Evolutionary conservation across 2,797 vertebrate genomes (phyloP).

Genomic region (Liparis tanakae): DNA sequence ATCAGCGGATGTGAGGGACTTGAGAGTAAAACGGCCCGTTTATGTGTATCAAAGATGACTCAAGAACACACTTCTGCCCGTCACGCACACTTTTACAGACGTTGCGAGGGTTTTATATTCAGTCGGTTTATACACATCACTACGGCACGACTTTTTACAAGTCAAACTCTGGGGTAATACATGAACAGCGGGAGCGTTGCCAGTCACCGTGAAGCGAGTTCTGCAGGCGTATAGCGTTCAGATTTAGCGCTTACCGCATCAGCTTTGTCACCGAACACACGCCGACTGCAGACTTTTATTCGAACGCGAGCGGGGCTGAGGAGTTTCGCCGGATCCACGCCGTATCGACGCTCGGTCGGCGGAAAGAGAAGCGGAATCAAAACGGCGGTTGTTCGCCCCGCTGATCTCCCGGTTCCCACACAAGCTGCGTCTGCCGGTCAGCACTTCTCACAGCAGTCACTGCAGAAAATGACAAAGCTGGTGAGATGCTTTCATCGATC

Average conservation of each 20-base stretch:
- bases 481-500: conserved; percentile 59
- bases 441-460: conserved; percentile 57
- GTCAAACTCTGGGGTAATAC: conserved; percentile 38
- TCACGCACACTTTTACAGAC: conserved; percentile 26
- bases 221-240: neutral
- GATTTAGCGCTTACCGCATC: conserved; percentile 25
- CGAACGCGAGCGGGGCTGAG: conserved; percentile 19
- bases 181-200: conserved; percentile 22
- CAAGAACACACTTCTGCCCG: neutral
- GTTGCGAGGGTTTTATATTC: conserved; percentile 39
- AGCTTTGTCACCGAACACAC: conserved; percentile 25
- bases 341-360: conserved; percentile 35
- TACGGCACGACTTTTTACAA: conserved; percentile 33
- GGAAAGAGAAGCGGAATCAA: conserved; percentile 53
- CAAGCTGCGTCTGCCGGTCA: conserved; percentile 52
- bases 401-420: conserved; percentile 57
- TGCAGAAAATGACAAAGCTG: conserved; percentile 56
- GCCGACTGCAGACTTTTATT: conserved; percentile 9
- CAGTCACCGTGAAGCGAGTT: conserved; percentile 44
- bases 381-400: conserved; percentile 57
- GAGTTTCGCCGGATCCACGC: conserved; percentile 46
- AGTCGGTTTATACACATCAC: conserved; percentile 36
- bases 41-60: conserved; percentile 1
- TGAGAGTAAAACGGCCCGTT: neutral
- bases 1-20: conserved; percentile 22